Conservation (phyloP, 2,797 vertebrate genomes). For the Microctenopoma lineatum region DNA sequence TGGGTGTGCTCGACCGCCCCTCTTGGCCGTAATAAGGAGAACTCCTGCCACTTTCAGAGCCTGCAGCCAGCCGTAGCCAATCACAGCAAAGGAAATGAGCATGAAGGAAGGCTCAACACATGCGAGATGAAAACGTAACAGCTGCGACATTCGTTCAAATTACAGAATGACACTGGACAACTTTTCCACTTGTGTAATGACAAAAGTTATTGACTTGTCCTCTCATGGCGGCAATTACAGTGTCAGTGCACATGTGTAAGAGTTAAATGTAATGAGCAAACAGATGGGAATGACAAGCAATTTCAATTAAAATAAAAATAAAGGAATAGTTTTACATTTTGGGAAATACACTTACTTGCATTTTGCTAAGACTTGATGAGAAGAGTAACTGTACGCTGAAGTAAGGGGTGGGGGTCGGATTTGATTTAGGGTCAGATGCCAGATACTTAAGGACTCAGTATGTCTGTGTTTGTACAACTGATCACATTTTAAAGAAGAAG, state of each 20-base stretch:
- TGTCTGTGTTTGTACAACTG: too few species aligned
- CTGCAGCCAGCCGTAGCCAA: constrained; percentile 85
- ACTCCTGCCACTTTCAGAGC: constrained; percentile 97
- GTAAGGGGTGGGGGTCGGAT: background rate
- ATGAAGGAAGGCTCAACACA: constrained; percentile 64
- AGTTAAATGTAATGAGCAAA: constrained; percentile 59
- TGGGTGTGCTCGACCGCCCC: constrained; percentile 94
- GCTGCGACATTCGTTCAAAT: constrained; percentile 25
- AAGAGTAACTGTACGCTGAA: background rate
- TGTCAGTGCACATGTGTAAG: constrained; percentile 64
- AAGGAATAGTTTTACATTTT: constrained; percentile 24
- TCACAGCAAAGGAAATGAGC: constrained; percentile 79
- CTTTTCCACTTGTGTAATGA: constrained; percentile 66
- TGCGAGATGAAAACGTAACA: constrained; percentile 54
- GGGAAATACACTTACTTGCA: background rate
- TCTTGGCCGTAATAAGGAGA: constrained; percentile 98
- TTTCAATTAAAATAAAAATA: background rate
- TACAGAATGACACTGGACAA: constrained; percentile 36
- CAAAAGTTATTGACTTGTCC: constrained; percentile 23
- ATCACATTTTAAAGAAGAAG: too few species aligned
- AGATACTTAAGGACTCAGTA: too few species aligned
- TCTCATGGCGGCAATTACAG: constrained; percentile 9
- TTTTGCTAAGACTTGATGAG: background rate
- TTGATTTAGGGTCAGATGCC: too few species aligned
- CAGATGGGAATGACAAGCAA: constrained; percentile 35